A percentile compares a stretch with the other conserved stretches of the same genome.
phyloP scores from a whole-genome alignment of 2,797 vertebrate genomes.

The Schizopygopsis pylzovi region DNA sequence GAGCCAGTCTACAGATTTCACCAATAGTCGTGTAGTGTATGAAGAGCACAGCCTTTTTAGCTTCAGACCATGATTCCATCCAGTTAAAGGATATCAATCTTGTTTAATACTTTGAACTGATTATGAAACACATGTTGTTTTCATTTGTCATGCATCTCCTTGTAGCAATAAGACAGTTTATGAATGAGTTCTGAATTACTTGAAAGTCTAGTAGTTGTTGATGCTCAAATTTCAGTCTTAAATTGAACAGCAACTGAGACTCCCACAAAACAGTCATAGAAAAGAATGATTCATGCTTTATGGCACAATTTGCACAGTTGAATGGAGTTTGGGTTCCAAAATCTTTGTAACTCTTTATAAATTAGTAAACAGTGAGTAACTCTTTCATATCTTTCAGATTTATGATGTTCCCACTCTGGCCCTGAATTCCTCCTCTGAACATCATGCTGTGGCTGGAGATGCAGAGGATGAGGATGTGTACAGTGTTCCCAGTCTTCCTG shows the following conservation, averaged over 20 bases:
- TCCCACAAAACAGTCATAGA: conserved; percentile 37
- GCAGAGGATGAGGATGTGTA: conserved; percentile 81
- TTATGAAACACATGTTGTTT: not conserved
- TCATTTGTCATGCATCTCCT: not conserved
- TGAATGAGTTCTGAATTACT: not conserved
- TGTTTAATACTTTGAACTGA: not conserved
- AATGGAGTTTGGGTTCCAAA: conserved; percentile 32
- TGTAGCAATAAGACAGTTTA: not conserved
- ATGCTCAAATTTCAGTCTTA: not conserved
- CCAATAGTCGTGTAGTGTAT: not conserved
- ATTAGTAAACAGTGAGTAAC: conserved; percentile 29
- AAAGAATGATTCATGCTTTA: conserved; percentile 36
- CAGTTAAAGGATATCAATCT: not conserved
- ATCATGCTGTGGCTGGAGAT: conserved; percentile 61
- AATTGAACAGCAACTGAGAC: conserved; percentile 34
- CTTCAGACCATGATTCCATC: not conserved
- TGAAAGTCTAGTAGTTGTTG: not conserved
- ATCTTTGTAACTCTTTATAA: conserved; percentile 14
- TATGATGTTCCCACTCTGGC: conserved; percentile 85
- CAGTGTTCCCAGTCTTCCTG: conserved; percentile 80
- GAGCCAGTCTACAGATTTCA: not conserved
- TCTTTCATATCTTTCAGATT: conserved; percentile 72
- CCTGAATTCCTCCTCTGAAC: conserved; percentile 68
- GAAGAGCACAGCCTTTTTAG: not conserved
- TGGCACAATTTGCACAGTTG: conserved; percentile 31